Evolutionary conservation across 2,888 invertebrate species (phyloP).

Genomic region (Fragum whitleyi): DNA sequence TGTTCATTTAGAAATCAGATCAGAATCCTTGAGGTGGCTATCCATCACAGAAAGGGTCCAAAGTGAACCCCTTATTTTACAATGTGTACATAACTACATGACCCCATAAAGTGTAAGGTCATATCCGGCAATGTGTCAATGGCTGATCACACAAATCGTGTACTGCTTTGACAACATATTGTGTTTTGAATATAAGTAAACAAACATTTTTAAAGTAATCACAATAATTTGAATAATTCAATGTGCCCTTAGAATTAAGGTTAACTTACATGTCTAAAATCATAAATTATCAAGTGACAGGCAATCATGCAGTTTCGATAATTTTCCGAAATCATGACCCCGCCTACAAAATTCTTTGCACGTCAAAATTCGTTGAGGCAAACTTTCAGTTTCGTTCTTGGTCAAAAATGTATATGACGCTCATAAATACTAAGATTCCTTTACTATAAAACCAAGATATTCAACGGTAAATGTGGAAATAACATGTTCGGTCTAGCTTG

Average conservation of each 20-base stretch:
- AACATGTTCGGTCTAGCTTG: constrained; percentile 38
- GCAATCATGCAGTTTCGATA: not conserved
- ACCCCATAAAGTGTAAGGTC: constrained; percentile 25
- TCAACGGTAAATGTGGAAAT: no score
- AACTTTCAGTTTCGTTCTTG: constrained; percentile 1
- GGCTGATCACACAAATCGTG: constrained; percentile 6
- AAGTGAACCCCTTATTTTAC: not conserved
- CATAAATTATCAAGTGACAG: no score
- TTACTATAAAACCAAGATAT: no score
- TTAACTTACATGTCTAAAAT: no score
- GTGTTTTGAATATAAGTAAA: not conserved
- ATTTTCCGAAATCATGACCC: constrained; percentile 53
- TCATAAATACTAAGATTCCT: not conserved
- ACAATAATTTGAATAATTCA: no score
- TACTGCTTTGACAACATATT: constrained; percentile 17
- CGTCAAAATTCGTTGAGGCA: not conserved
- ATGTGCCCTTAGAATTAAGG: no score
- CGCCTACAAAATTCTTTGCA: constrained; percentile 51
- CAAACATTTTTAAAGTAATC: no score
- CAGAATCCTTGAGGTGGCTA: not conserved
- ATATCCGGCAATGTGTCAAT: constrained; percentile 22
- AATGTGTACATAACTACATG: constrained; percentile 19
- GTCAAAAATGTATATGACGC: not conserved
- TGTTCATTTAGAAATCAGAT: not conserved
- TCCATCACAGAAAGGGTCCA: not conserved